Conservation (phyloP, 2,113 vertebrate genomes). For the Pongo pygmaeus region DNA sequence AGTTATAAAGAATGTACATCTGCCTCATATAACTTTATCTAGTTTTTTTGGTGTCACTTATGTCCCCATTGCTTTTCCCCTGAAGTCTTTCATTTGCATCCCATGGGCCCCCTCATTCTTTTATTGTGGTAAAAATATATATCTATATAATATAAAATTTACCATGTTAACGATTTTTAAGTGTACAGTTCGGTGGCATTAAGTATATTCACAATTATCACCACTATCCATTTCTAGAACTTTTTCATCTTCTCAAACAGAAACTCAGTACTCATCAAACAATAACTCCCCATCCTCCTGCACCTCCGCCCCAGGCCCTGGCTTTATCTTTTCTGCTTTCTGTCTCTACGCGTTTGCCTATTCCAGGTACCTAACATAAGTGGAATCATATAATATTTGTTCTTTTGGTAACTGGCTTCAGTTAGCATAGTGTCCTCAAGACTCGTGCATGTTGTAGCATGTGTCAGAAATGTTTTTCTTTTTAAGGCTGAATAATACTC, state of each 20-base stretch:
- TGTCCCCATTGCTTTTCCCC: neutral
- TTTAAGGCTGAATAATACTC: neutral
- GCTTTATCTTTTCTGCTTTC: neutral
- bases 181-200: neutral
- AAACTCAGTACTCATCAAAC: neutral
- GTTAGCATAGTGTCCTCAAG: neutral
- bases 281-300: neutral
- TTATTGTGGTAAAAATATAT: neutral
- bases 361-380: neutral
- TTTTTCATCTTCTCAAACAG: neutral
- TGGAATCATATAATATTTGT: neutral
- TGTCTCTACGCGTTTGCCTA: neutral
- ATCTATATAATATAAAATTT: neutral
- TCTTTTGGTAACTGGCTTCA: neutral
- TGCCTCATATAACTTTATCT: neutral
- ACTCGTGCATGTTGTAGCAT: neutral
- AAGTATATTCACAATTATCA: neutral
- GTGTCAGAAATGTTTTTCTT: conserved; percentile 29
- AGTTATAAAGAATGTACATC: neutral
- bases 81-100: neutral
- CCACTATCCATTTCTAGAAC: neutral
- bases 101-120: neutral
- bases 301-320: neutral
- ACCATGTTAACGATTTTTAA: neutral
- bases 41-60: neutral